phyloP scores from a whole-genome alignment of 2,797 vertebrate genomes.

The Prunella strophiata region DNA sequence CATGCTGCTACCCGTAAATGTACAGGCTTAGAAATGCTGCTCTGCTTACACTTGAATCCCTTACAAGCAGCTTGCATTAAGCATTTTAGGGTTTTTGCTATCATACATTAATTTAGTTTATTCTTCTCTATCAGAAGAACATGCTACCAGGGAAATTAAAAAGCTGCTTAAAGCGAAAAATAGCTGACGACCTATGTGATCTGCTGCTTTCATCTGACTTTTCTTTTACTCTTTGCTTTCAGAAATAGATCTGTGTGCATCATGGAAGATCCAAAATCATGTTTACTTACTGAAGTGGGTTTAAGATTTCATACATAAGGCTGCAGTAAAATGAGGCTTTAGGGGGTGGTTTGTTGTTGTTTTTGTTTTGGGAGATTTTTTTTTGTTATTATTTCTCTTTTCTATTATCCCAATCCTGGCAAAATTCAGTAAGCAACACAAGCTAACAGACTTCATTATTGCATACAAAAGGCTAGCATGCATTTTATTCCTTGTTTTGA shows the following conservation, averaged over 20 bases:
- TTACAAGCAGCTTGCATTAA: not conserved
- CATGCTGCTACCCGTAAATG: not conserved
- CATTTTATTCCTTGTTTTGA: not conserved
- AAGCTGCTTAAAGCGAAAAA: constrained; percentile 83
- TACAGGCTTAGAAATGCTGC: not conserved
- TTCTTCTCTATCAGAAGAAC: constrained; percentile 70
- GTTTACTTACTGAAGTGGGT: not conserved
- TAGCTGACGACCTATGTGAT: constrained; percentile 66
- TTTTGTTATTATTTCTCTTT: not conserved
- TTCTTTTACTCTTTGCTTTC: not conserved
- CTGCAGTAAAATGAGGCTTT: not conserved
- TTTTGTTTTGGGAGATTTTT: accelerated
- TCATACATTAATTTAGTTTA: constrained; percentile 63
- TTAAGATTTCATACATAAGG: not conserved
- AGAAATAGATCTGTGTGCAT: not conserved
- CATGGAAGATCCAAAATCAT: not conserved
- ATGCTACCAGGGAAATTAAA: constrained; percentile 80
- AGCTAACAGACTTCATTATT: not conserved
- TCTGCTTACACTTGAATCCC: not conserved
- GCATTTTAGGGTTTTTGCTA: constrained; percentile 6
- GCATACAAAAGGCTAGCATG: not conserved
- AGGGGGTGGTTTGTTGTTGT: accelerated
- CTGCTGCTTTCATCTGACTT: constrained; percentile 67
- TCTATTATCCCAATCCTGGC: not conserved
- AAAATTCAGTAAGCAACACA: not conserved